Conservation (phyloP, 2,113 vertebrate species). For the Setophaga petechia region DNA sequence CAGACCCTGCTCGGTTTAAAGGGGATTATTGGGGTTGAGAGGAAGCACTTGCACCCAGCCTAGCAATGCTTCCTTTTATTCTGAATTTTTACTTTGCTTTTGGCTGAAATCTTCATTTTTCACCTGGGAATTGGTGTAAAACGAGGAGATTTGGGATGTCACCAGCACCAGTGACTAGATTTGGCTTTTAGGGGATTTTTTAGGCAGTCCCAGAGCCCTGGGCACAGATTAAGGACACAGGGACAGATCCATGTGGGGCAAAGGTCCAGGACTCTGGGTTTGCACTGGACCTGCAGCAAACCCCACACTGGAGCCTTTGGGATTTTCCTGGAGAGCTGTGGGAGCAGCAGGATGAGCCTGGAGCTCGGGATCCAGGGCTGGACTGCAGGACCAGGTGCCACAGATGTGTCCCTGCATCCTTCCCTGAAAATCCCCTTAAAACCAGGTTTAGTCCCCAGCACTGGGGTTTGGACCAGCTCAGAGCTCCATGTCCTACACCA, state of each 20-base stretch:
- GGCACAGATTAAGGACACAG: fast-evolving
- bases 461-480: not conserved
- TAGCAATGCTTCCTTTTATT: not conserved
- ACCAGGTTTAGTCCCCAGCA: not conserved
- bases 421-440: not conserved
- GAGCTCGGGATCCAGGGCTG: fast-evolving
- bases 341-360: fast-evolving
- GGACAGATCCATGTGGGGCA: fast-evolving
- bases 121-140: too few relatives aligned
- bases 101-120: not conserved
- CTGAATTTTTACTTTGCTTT: not conserved
- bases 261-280: not conserved
- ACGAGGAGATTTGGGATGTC: not conserved
- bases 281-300: not conserved
- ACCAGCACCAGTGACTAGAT: fast-evolving
- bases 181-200: not conserved
- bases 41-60: not conserved
- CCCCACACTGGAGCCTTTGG: not conserved
- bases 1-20: not conserved
- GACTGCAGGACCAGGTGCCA: fast-evolving
- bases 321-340: not conserved
- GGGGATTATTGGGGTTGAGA: not conserved
- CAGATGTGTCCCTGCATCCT: not conserved
- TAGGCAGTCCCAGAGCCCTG: too few relatives aligned
- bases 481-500: not conserved